Evolutionary conservation across 2,888 invertebrate genomes (phyloP).

Genomic region (Parascotia fuliginaria): DNA sequence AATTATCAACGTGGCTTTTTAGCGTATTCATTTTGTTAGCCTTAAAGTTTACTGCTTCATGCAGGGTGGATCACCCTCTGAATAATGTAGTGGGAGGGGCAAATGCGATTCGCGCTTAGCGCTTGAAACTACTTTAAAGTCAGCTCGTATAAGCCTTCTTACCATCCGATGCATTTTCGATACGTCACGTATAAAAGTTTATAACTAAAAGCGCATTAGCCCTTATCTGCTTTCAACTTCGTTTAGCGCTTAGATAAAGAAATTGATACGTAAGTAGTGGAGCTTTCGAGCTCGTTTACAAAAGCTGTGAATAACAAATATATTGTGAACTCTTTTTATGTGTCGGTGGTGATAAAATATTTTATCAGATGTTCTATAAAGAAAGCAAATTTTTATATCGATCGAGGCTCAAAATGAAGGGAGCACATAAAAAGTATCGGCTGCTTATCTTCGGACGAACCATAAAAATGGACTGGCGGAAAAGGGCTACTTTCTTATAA

Average conservation of each 20-base stretch:
- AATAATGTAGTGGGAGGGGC: conserved; percentile 58
- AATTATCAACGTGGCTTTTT: conserved; percentile 34
- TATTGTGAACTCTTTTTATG: conserved; percentile 1
- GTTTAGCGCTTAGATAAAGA: conserved; percentile 36
- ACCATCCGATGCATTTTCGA: conserved; percentile 71
- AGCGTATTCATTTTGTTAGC: conserved; percentile 29
- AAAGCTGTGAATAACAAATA: not conserved
- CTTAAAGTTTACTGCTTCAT: conserved; percentile 37
- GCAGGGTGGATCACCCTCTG: conserved; percentile 39
- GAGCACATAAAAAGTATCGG: conserved; percentile 16
- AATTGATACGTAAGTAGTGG: conserved; percentile 23
- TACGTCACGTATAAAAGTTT: conserved; percentile 67
- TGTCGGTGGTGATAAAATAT: not conserved
- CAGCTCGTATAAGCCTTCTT: conserved; percentile 69
- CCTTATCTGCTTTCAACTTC: conserved; percentile 39
- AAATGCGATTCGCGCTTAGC: conserved; percentile 65
- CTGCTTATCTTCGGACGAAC: conserved; percentile 36
- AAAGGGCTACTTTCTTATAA: conserved; percentile 36
- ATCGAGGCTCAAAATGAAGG: conserved; percentile 19
- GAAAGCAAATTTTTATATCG: conserved; percentile 19
- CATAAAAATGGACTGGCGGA: conserved; percentile 39
- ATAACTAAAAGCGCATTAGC: conserved; percentile 55
- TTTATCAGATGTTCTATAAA: too few relatives aligned
- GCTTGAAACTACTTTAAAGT: conserved; percentile 71
- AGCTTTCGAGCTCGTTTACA: not conserved